Conservation (phyloP, 2,113 vertebrate genomes). For the Edolisoma coerulescens region DNA sequence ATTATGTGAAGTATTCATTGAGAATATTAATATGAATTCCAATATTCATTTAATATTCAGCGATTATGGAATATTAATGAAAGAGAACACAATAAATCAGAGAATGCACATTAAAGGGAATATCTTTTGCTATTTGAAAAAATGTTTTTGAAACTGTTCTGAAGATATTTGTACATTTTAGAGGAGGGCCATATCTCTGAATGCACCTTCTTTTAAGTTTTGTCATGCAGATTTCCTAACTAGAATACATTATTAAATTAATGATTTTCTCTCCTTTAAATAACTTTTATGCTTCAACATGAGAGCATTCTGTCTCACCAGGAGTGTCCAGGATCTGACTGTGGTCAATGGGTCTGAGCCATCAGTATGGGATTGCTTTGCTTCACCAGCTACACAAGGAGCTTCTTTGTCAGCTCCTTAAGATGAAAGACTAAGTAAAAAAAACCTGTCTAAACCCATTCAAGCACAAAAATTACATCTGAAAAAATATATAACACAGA, state of each 20-base stretch:
- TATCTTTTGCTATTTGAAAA: not conserved
- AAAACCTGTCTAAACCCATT: not conserved
- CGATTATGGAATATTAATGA: not conserved
- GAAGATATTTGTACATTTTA: not conserved
- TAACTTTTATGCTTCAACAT: not conserved
- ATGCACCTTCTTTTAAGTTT: not conserved
- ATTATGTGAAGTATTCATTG: not conserved
- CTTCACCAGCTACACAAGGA: not conserved
- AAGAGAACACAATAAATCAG: not conserved
- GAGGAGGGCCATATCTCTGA: not conserved
- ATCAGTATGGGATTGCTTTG: not conserved
- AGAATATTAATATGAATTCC: not conserved
- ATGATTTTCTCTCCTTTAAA: not conserved
- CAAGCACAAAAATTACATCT: not conserved
- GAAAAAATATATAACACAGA: not conserved
- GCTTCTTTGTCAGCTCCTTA: not conserved
- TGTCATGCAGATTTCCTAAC: not conserved
- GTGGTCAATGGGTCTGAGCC: not conserved
- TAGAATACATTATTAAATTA: not conserved
- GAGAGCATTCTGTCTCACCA: not conserved
- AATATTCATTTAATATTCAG: not conserved
- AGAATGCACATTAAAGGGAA: not conserved
- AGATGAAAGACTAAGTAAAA: not conserved
- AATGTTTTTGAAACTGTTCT: not conserved
- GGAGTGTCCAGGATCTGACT: not conserved